Evolutionary conservation across 2,113 vertebrate genomes (phyloP), one percentile per base, ranked within the genome.

Genomic region (Daphoenositta chrysoptera): DNA sequence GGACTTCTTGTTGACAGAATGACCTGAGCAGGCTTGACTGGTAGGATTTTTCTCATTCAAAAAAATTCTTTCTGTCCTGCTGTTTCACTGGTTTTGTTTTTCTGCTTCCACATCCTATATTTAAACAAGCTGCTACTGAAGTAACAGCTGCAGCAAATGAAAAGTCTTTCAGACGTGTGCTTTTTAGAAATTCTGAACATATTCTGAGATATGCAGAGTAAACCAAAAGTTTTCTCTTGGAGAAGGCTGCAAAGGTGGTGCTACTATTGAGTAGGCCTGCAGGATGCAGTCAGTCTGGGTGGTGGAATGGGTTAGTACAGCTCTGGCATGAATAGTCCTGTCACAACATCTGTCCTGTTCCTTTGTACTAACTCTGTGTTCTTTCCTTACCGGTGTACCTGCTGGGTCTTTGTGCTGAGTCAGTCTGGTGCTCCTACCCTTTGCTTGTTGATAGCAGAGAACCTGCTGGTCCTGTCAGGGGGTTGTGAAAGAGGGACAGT

Each of bases 31-130:
- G 65, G 23, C 31, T 57, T 91, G 61, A 75, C 69, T 75, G 48
- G 44, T 75, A 73, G n/a, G 65, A 91, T 79, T 96, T 96, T 86
- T 91, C 51, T 92, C 53, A 68, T 75, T 91, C 64, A 56, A 60
- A 84, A 84, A 60, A 89, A 33, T 75, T 84, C 9, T 91, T 95
- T 71, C 66, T 83, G 0, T 85, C 18, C 42, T 76, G 15, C 5
- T 85, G 15, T 83, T 91, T 76, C 73, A 60, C 47, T 57, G 30
- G n/a, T 72, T 31, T 77, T 50, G 7, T 51, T 94, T 91, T 92
- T 85, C 58, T 90, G 79, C 58, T 90, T 88, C 45, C n/a, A 15
- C 26, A 37, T 85, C 31, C 40, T 45, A 6, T 50, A 21, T 31
- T 77, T 86, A 54, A 54, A 70, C 1, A 2, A 68, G 39, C 15